Conservation (phyloP, 1,140 invertebrate species). For the Subanguina moxae region DNA sequence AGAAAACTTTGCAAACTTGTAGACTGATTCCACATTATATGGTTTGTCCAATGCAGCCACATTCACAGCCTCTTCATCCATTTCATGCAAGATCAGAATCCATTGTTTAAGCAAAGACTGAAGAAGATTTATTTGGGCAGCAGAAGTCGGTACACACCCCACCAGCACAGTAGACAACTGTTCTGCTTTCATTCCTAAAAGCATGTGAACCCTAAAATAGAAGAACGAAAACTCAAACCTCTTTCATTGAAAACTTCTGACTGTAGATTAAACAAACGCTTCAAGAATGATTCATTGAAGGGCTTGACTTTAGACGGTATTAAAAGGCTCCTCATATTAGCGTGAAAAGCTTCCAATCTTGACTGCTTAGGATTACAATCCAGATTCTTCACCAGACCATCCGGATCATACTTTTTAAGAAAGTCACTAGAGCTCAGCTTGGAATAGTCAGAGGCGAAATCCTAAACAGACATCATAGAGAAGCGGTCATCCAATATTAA, state of each 20-base stretch:
- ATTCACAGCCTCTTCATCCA: neutral
- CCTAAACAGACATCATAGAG: no score
- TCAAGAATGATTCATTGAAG: neutral
- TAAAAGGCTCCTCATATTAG: neutral
- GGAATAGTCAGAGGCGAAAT: neutral
- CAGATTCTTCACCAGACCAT: neutral
- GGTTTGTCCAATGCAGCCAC: neutral
- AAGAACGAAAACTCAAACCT: no score
- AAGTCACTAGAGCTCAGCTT: neutral
- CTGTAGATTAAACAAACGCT: neutral
- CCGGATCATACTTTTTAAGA: neutral
- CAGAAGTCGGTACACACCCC: slow-evolving; percentile 15
- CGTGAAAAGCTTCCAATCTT: neutral
- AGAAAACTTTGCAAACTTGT: slow-evolving; percentile 19
- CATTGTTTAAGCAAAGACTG: slow-evolving; percentile 21
- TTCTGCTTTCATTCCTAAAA: neutral
- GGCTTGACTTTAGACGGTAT: neutral
- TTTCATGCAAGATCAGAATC: slow-evolving; percentile 2
- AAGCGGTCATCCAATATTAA: no score
- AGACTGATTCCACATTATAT: slow-evolving; percentile 15
- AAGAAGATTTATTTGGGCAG: slow-evolving; percentile 8
- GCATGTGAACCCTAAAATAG: neutral
- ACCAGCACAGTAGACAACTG: slow-evolving; percentile 14
- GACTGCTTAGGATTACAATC: neutral
- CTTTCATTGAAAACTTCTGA: no score